phyloP scores from a whole-genome alignment of 2,888 invertebrate species.

The Amiota minor region DNA sequence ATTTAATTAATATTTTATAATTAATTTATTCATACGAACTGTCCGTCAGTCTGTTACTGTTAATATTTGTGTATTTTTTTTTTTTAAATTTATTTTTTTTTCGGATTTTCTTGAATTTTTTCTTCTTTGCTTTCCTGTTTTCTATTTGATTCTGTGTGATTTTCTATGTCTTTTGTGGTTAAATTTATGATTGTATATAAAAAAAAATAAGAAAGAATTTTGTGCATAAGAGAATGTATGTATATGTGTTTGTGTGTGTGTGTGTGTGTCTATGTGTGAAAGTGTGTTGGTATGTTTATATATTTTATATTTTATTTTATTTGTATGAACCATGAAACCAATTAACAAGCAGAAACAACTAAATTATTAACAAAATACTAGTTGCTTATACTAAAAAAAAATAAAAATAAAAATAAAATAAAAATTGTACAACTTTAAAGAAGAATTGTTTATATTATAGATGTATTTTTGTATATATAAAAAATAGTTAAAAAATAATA shows the following conservation, averaged over 20 bases:
- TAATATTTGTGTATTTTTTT: slow-evolving; percentile 33
- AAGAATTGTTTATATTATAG: background rate
- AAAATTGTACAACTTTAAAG: slow-evolving; percentile 35
- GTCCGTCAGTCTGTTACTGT: slow-evolving; percentile 62
- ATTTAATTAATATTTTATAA: too few species aligned
- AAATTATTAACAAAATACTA: background rate
- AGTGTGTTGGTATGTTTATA: slow-evolving; percentile 32
- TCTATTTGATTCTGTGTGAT: slow-evolving; percentile 30
- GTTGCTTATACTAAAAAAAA: slow-evolving; percentile 41
- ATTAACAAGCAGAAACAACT: background rate
- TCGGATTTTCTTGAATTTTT: slow-evolving; percentile 32
- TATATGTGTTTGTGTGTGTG: slow-evolving; percentile 44
- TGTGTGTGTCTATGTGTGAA: slow-evolving; percentile 34
- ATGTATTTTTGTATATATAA: slow-evolving; percentile 22
- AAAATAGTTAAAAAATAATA: slow-evolving; percentile 21
- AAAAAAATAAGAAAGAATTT: slow-evolving; percentile 41
- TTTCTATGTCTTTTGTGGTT: slow-evolving; percentile 40
- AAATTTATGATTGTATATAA: slow-evolving; percentile 32
- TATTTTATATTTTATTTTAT: slow-evolving; percentile 33
- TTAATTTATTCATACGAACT: slow-evolving; percentile 48
- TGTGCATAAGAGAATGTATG: slow-evolving; percentile 40
- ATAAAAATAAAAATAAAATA: slow-evolving; percentile 45
- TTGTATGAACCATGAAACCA: slow-evolving; percentile 28
- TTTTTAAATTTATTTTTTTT: slow-evolving; percentile 49
- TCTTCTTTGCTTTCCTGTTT: slow-evolving; percentile 39